Evolutionary conservation across 2,888 invertebrate species (phyloP), one percentile per base, ranked within the genome.

Genomic region (Drosophila melanosoma): DNA sequence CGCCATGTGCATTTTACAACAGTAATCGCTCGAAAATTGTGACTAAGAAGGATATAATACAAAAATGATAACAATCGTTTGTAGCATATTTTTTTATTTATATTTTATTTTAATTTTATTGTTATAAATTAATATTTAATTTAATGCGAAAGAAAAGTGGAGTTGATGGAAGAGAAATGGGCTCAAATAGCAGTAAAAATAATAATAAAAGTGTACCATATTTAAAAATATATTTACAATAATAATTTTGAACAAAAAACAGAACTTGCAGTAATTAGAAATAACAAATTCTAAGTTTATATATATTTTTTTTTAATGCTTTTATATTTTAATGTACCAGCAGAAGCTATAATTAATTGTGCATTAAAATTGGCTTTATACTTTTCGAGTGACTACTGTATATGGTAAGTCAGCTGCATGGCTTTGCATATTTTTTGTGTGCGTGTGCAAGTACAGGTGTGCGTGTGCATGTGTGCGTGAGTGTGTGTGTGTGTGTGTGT

Each of bases 1-100:
- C 73, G 81, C 63, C 67, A 54, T 61, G 86, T 63, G 48, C n/a
- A 57, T 69, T 69, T 36, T 29, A 7, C 10, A 29, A 60, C 58
- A 58, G 36, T 60, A 52, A 38, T 32, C 42, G n/a, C 32, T 57
- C 32, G 42, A 38, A 56, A n/a, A 1, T 38, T 20, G 2, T 15
- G 12, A 57, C 15, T 15, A 15, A 29, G n/a, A 10, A 15, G 12
- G 32, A 38, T 32, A 23, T 2, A 45, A 7, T 20, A 7, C 12
- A 45, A 2, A 20, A 45, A 23, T 45, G 3, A 45, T 8, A 3
- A 8, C 23, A n/a, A 6, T n/a, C 5, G 11, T 42, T n/a, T 40
- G 5, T n/a, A 11, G n/a, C 40, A n/a, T 6, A 42, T 1, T 29
- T 29, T 29, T 29, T 29, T 26, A 26, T 26, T 29, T 29, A 6